Evolutionary conservation across 2,113 vertebrate species (phyloP).

Genomic region (Chrysemys picta): DNA sequence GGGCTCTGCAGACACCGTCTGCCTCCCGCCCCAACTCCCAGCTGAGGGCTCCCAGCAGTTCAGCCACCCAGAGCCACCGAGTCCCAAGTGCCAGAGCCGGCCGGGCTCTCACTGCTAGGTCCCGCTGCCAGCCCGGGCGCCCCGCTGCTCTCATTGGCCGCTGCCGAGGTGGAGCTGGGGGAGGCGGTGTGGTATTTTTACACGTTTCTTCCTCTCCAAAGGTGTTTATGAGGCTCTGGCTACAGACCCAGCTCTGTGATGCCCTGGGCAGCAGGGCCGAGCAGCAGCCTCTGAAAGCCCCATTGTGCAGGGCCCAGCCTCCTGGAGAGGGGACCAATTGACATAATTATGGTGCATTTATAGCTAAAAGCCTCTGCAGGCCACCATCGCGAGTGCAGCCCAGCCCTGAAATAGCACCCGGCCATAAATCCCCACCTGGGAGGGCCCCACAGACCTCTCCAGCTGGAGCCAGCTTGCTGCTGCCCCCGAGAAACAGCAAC

Average conservation of each 20-base stretch:
- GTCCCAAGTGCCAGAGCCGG: neutral
- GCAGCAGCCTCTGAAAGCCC: neutral
- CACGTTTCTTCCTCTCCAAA: neutral
- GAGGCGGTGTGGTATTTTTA: conserved; percentile 13
- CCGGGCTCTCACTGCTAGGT: neutral
- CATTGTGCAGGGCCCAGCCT: fast-evolving
- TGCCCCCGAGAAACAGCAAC: neutral
- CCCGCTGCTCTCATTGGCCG: neutral
- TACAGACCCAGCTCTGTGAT: conserved; percentile 2
- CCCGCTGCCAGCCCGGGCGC: neutral
- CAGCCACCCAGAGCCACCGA: neutral
- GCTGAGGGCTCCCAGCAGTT: neutral
- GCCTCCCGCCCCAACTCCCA: neutral
- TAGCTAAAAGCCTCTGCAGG: fast-evolving
- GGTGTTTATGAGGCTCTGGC: neutral
- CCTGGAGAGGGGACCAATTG: neutral
- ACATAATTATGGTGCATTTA: fast-evolving
- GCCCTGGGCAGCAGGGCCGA: neutral
- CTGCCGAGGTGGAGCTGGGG: conserved; percentile 5
- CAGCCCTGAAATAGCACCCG: neutral
- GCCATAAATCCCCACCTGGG: neutral
- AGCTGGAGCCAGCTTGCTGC: fast-evolving
- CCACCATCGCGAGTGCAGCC: fast-evolving
- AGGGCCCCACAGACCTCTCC: neutral
- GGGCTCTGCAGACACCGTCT: neutral